phyloP scores from a whole-genome alignment of 2,888 invertebrate species.

The Ptilodon capucinus region DNA sequence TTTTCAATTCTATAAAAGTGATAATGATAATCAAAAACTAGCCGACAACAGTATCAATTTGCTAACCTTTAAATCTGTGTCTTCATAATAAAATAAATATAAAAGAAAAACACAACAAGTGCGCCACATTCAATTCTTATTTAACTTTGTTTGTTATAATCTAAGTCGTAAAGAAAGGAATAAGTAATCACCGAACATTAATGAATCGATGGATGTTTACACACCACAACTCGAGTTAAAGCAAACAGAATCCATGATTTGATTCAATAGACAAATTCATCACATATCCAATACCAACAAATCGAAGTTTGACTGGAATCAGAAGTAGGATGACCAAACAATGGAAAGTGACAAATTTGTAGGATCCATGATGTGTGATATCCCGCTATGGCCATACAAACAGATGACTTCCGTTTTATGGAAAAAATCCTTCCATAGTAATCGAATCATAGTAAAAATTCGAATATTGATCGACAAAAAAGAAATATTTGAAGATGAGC shows the following conservation, averaged over 20 bases:
- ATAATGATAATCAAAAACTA: no score
- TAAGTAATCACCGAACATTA: background rate
- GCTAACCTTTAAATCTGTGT: no score
- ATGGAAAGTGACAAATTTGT: conserved; percentile 32
- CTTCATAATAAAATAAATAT: no score
- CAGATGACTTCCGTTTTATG: background rate
- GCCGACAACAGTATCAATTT: no score
- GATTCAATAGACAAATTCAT: conserved; percentile 37
- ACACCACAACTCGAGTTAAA: conserved; percentile 9
- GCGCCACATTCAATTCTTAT: background rate
- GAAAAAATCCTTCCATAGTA: background rate
- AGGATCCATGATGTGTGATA: conserved; percentile 14
- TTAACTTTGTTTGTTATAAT: background rate
- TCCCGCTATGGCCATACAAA: background rate
- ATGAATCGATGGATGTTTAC: background rate
- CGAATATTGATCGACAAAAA: no score
- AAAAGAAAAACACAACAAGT: no score
- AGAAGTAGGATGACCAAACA: conserved; percentile 27
- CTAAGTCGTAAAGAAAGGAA: background rate
- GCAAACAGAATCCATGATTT: conserved; percentile 26
- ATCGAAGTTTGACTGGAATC: conserved; percentile 5
- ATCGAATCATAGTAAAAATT: background rate
- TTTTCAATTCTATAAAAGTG: no score
- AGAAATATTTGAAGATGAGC: no score
- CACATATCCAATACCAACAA: conserved; percentile 30